These are phyloP conservation scores for Alaudala cheleensis DNA, from an alignment of 2,113 vertebrate species.

Conservation along the genomic window DNA sequence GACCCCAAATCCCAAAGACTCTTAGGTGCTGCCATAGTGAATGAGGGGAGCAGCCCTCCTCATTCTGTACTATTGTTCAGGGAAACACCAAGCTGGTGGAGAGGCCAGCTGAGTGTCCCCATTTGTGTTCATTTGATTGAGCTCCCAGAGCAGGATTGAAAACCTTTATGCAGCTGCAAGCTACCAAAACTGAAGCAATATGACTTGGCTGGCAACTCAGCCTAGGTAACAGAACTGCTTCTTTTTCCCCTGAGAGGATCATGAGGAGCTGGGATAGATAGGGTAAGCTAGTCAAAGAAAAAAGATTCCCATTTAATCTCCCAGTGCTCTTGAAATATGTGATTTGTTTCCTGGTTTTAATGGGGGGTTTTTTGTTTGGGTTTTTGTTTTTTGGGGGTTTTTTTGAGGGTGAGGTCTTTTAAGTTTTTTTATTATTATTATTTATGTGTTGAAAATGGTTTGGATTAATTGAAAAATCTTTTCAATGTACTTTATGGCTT, in stretches of 20 bases:
- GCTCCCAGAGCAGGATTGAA: background rate
- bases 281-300: background rate
- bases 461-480: background rate
- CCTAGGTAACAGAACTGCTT: background rate
- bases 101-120: background rate
- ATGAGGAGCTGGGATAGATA: background rate
- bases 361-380: background rate
- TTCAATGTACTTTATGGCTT: background rate
- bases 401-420: no score
- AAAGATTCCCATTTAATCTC: background rate
- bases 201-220: background rate
- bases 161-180: background rate
- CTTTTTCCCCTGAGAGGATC: background rate
- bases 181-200: background rate
- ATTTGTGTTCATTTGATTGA: background rate
- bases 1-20: background rate
- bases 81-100: background rate
- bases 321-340: background rate
- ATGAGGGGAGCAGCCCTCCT: background rate
- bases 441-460: fast-evolving
- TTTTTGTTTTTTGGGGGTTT: no score
- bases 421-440: no score
- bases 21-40: background rate
- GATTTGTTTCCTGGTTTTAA: background rate
- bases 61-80: background rate